phyloP scores from a whole-genome alignment of 1,140 invertebrate species.

The Lamellibrachia luymesi region DNA sequence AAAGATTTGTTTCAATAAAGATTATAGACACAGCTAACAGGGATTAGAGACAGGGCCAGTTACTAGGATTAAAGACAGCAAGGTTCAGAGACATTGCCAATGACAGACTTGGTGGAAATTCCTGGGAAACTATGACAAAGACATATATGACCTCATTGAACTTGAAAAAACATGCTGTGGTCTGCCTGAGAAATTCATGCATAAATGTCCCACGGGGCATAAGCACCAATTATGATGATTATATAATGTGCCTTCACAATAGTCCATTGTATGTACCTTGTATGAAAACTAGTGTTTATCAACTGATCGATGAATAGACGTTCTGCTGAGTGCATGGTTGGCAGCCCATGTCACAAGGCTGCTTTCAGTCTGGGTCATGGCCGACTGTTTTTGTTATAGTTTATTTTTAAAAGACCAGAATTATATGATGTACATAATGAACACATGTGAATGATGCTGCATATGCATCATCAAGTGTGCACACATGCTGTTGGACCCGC shows the following conservation, averaged over 20 bases:
- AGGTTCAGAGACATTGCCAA: background rate
- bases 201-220: background rate
- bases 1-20: too few species aligned
- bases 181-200: background rate
- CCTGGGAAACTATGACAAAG: background rate
- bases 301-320: background rate
- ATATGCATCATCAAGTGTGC: background rate
- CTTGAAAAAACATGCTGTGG: background rate
- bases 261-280: background rate
- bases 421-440: background rate
- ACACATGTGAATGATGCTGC: background rate
- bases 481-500: too few species aligned
- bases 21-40: too few species aligned
- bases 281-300: background rate
- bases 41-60: too few species aligned
- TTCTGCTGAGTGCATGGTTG: background rate
- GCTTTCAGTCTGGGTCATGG: background rate
- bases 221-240: background rate
- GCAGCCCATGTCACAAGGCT: background rate
- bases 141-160: background rate
- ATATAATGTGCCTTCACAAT: background rate
- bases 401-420: background rate
- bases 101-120: background rate
- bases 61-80: too few species aligned
- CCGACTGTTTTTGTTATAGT: background rate